Conservation (phyloP, 1,140 invertebrate species). For the Drosophila quadrilineata region DNA sequence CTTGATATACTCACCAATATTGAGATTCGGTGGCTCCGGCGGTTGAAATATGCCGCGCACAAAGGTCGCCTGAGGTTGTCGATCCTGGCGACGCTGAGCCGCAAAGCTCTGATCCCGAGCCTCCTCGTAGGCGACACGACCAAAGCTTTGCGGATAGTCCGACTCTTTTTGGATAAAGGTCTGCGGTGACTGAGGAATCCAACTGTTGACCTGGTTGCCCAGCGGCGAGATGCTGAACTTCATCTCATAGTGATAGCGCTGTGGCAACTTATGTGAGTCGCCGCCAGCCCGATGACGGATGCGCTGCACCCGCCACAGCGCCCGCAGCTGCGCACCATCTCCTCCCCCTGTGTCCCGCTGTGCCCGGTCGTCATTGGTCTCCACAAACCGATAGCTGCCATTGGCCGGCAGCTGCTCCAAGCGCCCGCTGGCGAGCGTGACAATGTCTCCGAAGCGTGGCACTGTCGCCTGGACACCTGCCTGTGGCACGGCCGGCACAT, state of each 20-base stretch:
- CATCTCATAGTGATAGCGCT: conserved; percentile 84
- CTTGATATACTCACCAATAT: conserved; percentile 73
- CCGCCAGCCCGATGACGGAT: conserved; percentile 84
- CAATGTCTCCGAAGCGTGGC: conserved; percentile 83
- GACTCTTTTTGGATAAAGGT: conserved; percentile 72
- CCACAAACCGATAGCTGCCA: conserved; percentile 84
- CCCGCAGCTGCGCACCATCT: conserved; percentile 82
- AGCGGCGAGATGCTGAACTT: conserved; percentile 84
- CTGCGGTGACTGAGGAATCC: conserved; percentile 53
- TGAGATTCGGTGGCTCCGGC: conserved; percentile 48
- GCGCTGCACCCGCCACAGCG: conserved; percentile 85
- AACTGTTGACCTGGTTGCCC: conserved; percentile 7
- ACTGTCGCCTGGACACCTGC: conserved; percentile 48
- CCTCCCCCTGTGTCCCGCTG: conserved; percentile 27
- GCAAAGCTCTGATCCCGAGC: conserved; percentile 38
- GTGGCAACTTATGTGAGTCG: conserved; percentile 32
- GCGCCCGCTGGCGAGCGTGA: conserved; percentile 84
- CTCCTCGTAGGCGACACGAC: conserved; percentile 40
- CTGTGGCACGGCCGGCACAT: conserved; percentile 81
- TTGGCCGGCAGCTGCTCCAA: conserved; percentile 81
- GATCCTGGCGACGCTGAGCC: conserved; percentile 64
- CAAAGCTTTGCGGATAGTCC: conserved; percentile 76
- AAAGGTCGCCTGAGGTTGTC: conserved; percentile 65
- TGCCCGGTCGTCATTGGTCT: conserved; percentile 39
- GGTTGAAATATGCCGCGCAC: conserved; percentile 61